Base-by-base conservation (phyloP, 2,113 vertebrate genomes). In the Bambusicola thoracicus region DNA sequence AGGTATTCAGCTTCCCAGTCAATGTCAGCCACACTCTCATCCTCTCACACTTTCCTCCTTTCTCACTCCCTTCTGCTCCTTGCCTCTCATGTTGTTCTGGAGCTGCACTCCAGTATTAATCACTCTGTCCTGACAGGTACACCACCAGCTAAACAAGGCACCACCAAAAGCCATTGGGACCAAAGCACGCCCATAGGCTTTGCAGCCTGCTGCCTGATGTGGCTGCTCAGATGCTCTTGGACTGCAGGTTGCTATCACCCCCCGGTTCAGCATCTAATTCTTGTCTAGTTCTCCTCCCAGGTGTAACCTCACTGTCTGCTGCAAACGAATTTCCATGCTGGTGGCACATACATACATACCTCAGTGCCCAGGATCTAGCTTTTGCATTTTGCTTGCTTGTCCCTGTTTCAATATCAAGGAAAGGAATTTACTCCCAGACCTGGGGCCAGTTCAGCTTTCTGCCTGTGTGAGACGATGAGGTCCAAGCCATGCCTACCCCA, bases 311-410 rank as follows among this genome's bases (percentile, higher is more conserved):
- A 2, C 20, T 53, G 16, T 36, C 20, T 53, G 13, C 46, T 58
- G 56, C 51, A 11, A 5, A 16, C 13, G 19, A 7, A 32, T 65
- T 29, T 27, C 13, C 13, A 5, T n/a, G 17, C 30, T 34, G 25
- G 58, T 19, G 15, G n/a, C 49, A 53, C 21, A 6, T 3, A 16
- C 19, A 38, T 0, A 4, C 48, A 40, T 22, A 51, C 25, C n/a
- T 72, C 44, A 7, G 1, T 1, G 34, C 34, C 53, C 24, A 3
- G 1, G 2, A 11, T 20, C 18, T 13, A 7, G 12, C 44, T 77
- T 48, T 69, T 36, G 16, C 6, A 13, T 53, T 84, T 48, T 66
- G 6, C 36, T 89, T 81, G 18, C 38, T 29, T 75, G 56, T 81
- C 14, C 36, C 30, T 0, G 0, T 41, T 67, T 72, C 34, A 41